Evolutionary conservation across 1,140 invertebrate species (phyloP), one percentile per base, ranked within the genome.

Genomic region (Glomeris maerens): DNA sequence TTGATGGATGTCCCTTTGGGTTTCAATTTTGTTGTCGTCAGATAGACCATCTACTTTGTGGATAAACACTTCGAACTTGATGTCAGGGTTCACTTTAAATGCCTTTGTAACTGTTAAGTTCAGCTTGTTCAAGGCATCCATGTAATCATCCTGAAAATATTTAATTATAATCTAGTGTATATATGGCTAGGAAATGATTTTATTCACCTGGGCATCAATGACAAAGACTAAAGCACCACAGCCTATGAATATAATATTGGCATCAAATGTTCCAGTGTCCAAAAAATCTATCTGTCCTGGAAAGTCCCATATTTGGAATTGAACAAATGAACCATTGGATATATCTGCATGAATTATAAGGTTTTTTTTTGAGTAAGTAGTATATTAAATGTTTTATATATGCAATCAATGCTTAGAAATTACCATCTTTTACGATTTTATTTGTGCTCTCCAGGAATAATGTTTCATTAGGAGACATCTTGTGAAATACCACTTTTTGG

Each of bases 301-400:
- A 69, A 98, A 95, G 69, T 99, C 96, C 88, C 94, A 97, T 55
- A 98, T 96, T 80, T 97, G 89, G 72, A 98, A 98, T 63, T 97
- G 92, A 27, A 99, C 92, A 77, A 98, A 99, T 60, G 93, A 96
- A 53, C 91, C 85, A 64, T 96, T 95, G 56, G 91, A 72, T 27
- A 77, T 73, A 66, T 73, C 69, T 73, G 63, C 29, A 64, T 59
- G 3, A 42, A 52, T 38, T 26, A 38, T 5, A 22, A 2, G 7
- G 41, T 44, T 44, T 10, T 13, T 17, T 44, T 14, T 13, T 14
- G 44, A 10, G 7, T 46, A 25, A 3, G 38, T 49, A 14, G 7
- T 47, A 55, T 36, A 14, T 55, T 1, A 20, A 52, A 22, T 55
- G 50, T 38, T 13, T 17, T 26, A 47, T 14, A 42, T 42, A 20